Evolutionary conservation across 2,113 vertebrate genomes (phyloP), one percentile per base, ranked within the genome.

Genomic region (Thalassoma bifasciatum): DNA sequence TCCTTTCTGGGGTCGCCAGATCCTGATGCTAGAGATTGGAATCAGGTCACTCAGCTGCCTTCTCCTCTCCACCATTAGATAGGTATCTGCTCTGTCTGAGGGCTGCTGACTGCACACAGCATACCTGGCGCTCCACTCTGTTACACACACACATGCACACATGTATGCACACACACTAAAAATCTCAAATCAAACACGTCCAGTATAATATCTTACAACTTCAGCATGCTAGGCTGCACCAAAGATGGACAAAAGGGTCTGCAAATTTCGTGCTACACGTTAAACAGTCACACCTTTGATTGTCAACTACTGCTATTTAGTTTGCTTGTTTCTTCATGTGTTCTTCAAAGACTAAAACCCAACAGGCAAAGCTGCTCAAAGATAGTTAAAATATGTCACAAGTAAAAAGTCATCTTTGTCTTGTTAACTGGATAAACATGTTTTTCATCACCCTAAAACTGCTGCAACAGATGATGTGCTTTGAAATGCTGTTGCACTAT

Each of bases 1-100:
- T 65, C 62, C 78, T 73, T 42, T 79, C 74, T 81, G 67, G 66
- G 82, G 72, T 81, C 60, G 68, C 42, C 54, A 79, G 53, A 75
- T 66, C 65, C 75, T 78, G 79, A 70, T 86, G 81, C 67, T 78
- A 52, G 38, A 91, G 91, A 87, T 86, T 82, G 67, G 80, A 92
- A 92, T 91, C 91, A 90, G 89, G 87, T 89, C 92, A 89, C 85
- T 74, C 42, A 10, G 66, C 72, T 80, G 73, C 70, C 52, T 24
- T 71, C 84, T 79, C 62, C 66, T 38, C 56, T 37, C 61, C 68
- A 68, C 44, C 63, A 84, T 89, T 86, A 82, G 82, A 89, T 82
- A 58, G 23, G 79, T 79, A 87, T 88, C 81, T 72, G 58, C n/a
- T 75, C 58, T 46, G 70, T 81, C 73, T 88, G 58, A 72, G 38